Base-by-base conservation (phyloP, 2,113 vertebrate species). In the Chaetodon trifascialis region DNA sequence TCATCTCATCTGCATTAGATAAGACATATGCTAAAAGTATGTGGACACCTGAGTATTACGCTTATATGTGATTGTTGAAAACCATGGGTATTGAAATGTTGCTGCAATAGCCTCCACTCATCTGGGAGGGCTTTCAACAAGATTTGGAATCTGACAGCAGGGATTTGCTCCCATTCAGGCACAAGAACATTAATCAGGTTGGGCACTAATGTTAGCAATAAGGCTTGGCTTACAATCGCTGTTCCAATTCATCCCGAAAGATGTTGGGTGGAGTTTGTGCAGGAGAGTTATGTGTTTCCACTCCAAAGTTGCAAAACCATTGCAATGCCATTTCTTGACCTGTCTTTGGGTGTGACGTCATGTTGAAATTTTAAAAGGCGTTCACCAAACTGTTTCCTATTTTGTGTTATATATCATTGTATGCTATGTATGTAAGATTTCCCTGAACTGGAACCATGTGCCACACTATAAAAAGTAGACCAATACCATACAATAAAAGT, bases 121-220 rank as follows among this genome's bases (percentile, higher is more conserved):
- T 59, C 23, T 52, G 51, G 16, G 51, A 85, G 16, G 17, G 60
- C 47, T 84, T 60, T 72, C 55, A 60, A 64, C 10, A 38, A 21
- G 40, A 71, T 60, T 71, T 60, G 30, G 44, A 65, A 76, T 21
- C 67, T 8, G 30, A 47, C 71, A 47, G 65, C 36, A 67, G 67
- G 34, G 38, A 80, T 80, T 73, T 17, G 30, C n/a, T 52, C 73
- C 59, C 9, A 38, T 64, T 77, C 36, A 64, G 66, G 25, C 42
- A 63, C 46, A 52, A 67, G 12, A 66, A 44, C 25, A 34, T 23
- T n/a, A n/a, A 19, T 36, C 19, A 58, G 55, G 38, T 74, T 30
- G 60, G 63, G 17, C 77, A 77, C 40, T 63, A 59, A 75, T 73
- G 56, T 60, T 69, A 44, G 67, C 59, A 17, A 74, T 69, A 76